Base-by-base conservation (phyloP, 2,888 invertebrate species). In the Cyclophora albipunctata region DNA sequence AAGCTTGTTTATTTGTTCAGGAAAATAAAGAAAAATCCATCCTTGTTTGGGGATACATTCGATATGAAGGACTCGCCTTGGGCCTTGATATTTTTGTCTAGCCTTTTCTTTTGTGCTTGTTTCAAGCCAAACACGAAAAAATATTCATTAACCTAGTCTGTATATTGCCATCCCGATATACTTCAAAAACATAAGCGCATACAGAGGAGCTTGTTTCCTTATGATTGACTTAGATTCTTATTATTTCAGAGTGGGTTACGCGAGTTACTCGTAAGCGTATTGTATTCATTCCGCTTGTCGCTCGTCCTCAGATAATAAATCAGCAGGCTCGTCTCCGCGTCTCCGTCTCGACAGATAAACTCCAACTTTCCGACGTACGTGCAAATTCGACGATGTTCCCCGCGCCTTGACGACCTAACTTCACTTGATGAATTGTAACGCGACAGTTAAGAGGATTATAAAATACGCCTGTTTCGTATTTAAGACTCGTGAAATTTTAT, bases 281-380 rank as follows among this genome's bases (percentile, higher is more conserved):
- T 5, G 37, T 37, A 37, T 5, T 5, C 37, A 37, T 37, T 37
- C 5, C 62, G 54, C 62, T 53, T 59, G 48, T 63, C 49, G 55
- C 52, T 62, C 62, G 57, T 45, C 60, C 60, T 53, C 49, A 54
- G 42, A 52, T 57, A 62, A 63, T 69, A 73, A 71, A 75, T 73
- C 73, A 69, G 66, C 62, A 55, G 58, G 56, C 55, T 55, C 58
- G 63, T 63, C 64, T 63, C 52, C 49, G 53, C 62, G 55, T 51
- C 58, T 61, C 59, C 52, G 48, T 51, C 49, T 54, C 66, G 60
- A 57, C 67, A 63, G 63, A 64, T 62, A 64, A 68, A 73, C 71
- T 71, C 62, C 61, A 71, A 71, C 66, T 73, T 71, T 64, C 62
- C 57, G 62, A 52, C 62, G 59, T 67, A 66, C 64, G 71, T 71